phyloP scores from a whole-genome alignment of 2,888 invertebrate species.

The Pristionchus mayeri region DNA sequence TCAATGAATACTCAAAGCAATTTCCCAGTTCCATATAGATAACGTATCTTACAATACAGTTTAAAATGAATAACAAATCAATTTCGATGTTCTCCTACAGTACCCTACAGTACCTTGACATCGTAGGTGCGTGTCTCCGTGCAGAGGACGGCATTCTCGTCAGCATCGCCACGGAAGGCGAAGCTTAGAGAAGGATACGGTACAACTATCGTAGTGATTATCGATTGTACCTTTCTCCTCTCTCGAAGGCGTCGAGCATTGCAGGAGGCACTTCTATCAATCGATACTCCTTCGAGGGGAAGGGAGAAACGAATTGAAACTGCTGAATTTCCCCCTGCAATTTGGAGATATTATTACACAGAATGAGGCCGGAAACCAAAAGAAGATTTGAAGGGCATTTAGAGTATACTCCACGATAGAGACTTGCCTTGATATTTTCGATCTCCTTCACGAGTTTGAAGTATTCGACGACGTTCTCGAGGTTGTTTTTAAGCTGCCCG shows the following conservation, averaged over 20 bases:
- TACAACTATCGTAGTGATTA: neutral
- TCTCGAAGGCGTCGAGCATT: slow-evolving; percentile 52
- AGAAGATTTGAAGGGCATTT: neutral
- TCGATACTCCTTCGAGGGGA: slow-evolving; percentile 51
- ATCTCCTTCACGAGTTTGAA: slow-evolving; percentile 52
- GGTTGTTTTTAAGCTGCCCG: slow-evolving; percentile 48
- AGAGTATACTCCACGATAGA: too few species aligned
- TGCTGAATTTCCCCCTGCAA: slow-evolving; percentile 54
- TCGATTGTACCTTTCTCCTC: slow-evolving; percentile 51
- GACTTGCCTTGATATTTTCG: slow-evolving; percentile 54
- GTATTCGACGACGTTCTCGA: slow-evolving; percentile 52
- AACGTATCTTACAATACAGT: too few species aligned
- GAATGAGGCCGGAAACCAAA: neutral
- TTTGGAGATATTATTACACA: too few species aligned
- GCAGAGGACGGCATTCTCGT: slow-evolving; percentile 54
- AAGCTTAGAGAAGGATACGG: slow-evolving; percentile 50
- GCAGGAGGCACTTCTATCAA: slow-evolving; percentile 51
- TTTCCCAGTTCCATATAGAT: too few species aligned
- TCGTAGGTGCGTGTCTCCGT: slow-evolving; percentile 51
- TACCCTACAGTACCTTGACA: slow-evolving; percentile 49
- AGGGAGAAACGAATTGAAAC: slow-evolving; percentile 50
- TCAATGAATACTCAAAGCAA: too few species aligned
- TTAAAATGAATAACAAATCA: too few species aligned
- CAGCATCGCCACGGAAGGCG: slow-evolving; percentile 53
- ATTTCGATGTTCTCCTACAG: neutral